A percentile compares a stretch with the other conserved stretches of the same genome.
Conservation (phyloP, 2,888 invertebrate genomes). For the Drosophila prolongata region DNA sequence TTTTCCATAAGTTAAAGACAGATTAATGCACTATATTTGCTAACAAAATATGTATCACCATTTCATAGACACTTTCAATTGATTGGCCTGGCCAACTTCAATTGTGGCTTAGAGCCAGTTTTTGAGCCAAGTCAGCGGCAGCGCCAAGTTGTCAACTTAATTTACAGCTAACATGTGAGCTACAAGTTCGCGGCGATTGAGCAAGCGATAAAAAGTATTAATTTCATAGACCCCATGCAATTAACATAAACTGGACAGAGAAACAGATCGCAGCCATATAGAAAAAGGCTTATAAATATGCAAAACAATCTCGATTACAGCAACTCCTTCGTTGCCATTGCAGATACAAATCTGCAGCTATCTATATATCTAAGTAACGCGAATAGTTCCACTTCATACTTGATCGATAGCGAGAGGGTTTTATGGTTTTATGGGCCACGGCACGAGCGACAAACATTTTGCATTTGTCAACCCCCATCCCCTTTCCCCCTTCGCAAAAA, state of each 20-base stretch:
- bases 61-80: constrained; percentile 27
- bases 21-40: constrained; percentile 7
- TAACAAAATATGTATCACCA: neutral
- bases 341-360: constrained; percentile 33
- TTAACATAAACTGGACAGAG: constrained; percentile 70
- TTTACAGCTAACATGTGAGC: constrained; percentile 78
- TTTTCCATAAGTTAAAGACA: neutral
- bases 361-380: constrained; percentile 45
- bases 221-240: constrained; percentile 74
- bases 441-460: constrained; percentile 67
- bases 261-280: constrained; percentile 23
- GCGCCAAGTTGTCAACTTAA: constrained; percentile 77
- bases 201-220: constrained; percentile 78
- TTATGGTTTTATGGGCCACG: constrained; percentile 29
- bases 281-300: constrained; percentile 67
- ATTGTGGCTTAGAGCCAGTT: constrained; percentile 49
- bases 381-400: constrained; percentile 40
- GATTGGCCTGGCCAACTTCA: constrained; percentile 49
- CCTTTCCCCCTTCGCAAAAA: neutral
- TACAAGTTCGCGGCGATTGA: constrained; percentile 77
- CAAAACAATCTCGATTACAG: constrained; percentile 74
- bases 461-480: constrained; percentile 21
- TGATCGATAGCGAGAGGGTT: constrained; percentile 46
- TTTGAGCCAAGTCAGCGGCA: constrained; percentile 60
- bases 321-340: constrained; percentile 32